phyloP scores from a whole-genome alignment of 2,888 invertebrate genomes.

The Apomyelois bistriatella region DNA sequence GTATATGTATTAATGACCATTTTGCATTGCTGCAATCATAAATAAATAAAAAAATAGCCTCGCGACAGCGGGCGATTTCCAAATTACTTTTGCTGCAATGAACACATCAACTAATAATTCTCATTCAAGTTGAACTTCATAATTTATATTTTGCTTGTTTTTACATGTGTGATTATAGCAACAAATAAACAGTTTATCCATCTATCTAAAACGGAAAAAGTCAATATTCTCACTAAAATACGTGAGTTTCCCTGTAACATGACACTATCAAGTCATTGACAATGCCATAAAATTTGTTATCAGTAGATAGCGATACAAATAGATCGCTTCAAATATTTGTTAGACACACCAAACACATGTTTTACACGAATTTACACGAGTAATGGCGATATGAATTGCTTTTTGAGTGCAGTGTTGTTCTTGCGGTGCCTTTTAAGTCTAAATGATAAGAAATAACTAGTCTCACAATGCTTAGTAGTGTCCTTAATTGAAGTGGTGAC shows the following conservation, averaged over 20 bases:
- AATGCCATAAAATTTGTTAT: constrained; percentile 49
- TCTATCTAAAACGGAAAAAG: too few relatives aligned
- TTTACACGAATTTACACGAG: constrained; percentile 38
- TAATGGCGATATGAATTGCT: constrained; percentile 30
- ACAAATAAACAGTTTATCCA: too few relatives aligned
- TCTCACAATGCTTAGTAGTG: constrained; percentile 14
- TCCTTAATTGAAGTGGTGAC: constrained; percentile 11
- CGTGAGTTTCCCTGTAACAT: constrained; percentile 15
- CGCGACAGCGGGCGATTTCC: too few relatives aligned
- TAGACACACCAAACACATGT: constrained; percentile 46
- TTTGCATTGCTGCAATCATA: too few relatives aligned
- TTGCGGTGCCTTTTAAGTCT: constrained; percentile 23
- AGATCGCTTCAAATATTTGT: constrained; percentile 57
- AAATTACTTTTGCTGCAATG: too few relatives aligned
- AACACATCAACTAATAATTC: too few relatives aligned
- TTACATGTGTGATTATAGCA: too few relatives aligned
- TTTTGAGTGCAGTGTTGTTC: constrained; percentile 28
- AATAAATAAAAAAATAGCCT: too few relatives aligned
- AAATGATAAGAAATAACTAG: constrained; percentile 20
- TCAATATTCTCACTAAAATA: constrained; percentile 8
- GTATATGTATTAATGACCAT: too few relatives aligned
- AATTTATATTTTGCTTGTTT: too few relatives aligned
- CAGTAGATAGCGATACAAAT: constrained; percentile 45
- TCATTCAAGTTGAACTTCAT: too few relatives aligned
- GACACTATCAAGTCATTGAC: constrained; percentile 41